Base-by-base conservation (phyloP, 2,113 vertebrate species). In the Copsychus sechellarum region DNA sequence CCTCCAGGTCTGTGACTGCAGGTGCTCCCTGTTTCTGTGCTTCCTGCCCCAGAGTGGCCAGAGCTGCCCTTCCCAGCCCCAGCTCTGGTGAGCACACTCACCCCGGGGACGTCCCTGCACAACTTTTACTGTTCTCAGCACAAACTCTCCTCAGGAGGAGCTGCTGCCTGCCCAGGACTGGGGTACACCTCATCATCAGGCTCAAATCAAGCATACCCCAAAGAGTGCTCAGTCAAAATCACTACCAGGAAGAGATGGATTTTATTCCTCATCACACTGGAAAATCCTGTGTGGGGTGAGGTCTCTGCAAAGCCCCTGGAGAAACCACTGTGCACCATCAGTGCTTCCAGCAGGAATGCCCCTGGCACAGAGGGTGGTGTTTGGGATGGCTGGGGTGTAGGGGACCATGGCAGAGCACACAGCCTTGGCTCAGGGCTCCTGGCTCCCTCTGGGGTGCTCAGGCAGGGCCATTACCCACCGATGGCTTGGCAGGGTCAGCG, bases 41-140 rank as follows among this genome's bases (percentile, higher is more conserved):
- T 73, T 47, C 5, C 38, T 64, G 24, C 28, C 73, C 57, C 58
- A 76, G 45, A 65, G 4, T 47, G 45, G 24, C 14, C 33, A 54
- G 48, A 0, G 0, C 43, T 74, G 76, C 47, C n/a, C 53, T 61
- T 57, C 40, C 61, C 60, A 61, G 33, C 42, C 40, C 50, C 33
- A 25, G 25, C 23, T 51, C 29, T 6, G 0, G 6, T 26, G 18
- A 84, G 72, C 73, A 29, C 20, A 5, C n/a, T 0, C 1, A 19
- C 8, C 61, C 74, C 13, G 23, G 15, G 57, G 40, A 88, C 23
- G 12, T 22, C 36, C 34, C 48, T 79, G 28, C 66, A 33, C 5
- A 1, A 14, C 10, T 81, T 43, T 25, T 14, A 19, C 29, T 56
- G 28, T 11, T 56, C 15, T 3, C 31, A 81, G 54, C 72, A 90